Evolutionary conservation across 2,888 invertebrate species (phyloP).

Genomic region (Drosophila meridiana): DNA sequence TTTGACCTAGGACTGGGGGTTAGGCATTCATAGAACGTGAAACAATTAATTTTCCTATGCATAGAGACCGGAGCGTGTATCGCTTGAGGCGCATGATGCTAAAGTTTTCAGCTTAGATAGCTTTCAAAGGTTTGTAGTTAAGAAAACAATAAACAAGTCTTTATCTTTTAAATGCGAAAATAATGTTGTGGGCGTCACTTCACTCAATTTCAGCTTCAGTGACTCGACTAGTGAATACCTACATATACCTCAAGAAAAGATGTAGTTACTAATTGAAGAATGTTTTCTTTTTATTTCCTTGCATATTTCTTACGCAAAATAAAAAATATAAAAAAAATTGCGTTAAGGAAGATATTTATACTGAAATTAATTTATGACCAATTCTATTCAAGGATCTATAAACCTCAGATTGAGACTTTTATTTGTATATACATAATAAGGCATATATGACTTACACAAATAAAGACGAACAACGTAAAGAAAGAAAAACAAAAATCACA

Average conservation of each 20-base stretch:
- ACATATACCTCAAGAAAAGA: too few species aligned
- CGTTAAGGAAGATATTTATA: too few species aligned
- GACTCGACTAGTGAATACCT: constrained; percentile 5
- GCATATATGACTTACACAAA: too few species aligned
- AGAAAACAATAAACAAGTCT: constrained; percentile 9
- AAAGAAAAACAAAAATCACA: background rate
- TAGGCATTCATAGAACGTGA: constrained; percentile 23
- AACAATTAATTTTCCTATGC: constrained; percentile 20
- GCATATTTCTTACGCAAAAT: too few species aligned
- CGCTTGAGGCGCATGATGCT: background rate
- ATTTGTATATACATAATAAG: too few species aligned
- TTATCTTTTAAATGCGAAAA: constrained; percentile 3
- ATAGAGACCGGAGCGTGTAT: background rate
- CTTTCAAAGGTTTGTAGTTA: background rate
- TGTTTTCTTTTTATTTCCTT: too few species aligned
- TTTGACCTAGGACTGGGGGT: background rate
- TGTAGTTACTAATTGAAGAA: too few species aligned
- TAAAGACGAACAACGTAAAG: too few species aligned
- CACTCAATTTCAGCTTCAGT: background rate
- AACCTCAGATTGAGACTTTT: too few species aligned
- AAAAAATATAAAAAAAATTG: too few species aligned
- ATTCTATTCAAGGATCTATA: too few species aligned
- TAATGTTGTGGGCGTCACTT: background rate
- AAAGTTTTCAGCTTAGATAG: constrained; percentile 5
- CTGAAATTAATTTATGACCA: too few species aligned